Evolutionary conservation across 1,140 invertebrate species (phyloP).

Genomic region (Radopholus similis): DNA sequence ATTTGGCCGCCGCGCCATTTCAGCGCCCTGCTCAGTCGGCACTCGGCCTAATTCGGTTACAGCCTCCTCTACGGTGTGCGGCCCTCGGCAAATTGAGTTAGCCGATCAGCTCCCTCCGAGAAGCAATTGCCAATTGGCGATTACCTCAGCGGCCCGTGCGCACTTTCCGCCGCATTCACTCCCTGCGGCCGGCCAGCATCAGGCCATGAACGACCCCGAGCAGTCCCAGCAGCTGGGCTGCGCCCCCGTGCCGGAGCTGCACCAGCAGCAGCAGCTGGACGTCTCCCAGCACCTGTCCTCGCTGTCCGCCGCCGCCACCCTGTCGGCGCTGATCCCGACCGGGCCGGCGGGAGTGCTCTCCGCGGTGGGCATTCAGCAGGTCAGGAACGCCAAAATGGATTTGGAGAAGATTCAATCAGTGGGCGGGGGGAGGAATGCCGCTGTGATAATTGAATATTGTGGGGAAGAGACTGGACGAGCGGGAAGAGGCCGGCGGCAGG

Average conservation of each 20-base stretch:
- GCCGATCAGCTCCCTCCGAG: neutral
- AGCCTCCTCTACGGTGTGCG: neutral
- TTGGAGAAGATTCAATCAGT: constrained; percentile 17
- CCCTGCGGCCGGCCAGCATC: neutral
- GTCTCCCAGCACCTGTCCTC: constrained; percentile 4
- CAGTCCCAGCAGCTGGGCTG: neutral
- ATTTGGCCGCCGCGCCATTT: neutral
- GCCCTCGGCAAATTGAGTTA: constrained; percentile 10
- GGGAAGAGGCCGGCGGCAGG: neutral
- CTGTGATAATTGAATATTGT: constrained; percentile 21
- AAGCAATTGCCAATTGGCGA: neutral
- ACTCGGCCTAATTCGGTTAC: constrained; percentile 7
- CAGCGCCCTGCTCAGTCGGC: neutral
- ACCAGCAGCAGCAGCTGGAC: neutral
- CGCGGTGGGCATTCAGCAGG: constrained; percentile 11
- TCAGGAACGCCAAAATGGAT: neutral
- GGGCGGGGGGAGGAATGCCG: neutral
- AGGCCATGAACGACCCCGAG: too few relatives aligned
- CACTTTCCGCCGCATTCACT: neutral
- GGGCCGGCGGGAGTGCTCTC: constrained; percentile 12
- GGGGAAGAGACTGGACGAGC: neutral
- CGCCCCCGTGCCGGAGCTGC: too few relatives aligned
- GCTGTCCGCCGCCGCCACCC: neutral
- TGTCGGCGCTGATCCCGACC: constrained; percentile 4
- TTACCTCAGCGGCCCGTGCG: neutral